These are phyloP conservation scores for Hestina assimilis DNA, from an alignment of 1,140 invertebrate genomes.

Conservation along the genomic window DNA sequence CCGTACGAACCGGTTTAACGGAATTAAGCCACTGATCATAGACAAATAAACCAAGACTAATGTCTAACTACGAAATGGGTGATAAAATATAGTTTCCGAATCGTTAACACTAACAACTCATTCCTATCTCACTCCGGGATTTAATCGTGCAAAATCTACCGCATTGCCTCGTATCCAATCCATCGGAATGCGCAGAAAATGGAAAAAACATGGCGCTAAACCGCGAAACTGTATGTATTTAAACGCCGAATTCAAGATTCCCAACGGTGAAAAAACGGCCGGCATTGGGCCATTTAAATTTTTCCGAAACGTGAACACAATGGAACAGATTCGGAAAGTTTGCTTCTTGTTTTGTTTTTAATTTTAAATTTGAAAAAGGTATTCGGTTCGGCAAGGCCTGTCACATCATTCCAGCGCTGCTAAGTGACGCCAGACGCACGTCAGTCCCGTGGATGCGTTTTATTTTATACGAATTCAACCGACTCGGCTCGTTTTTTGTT, in stretches of 20 bases:
- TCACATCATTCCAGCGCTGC: constrained; percentile 76
- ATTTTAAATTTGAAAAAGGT: constrained; percentile 70
- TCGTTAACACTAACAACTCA: constrained; percentile 72
- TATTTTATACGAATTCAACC: constrained; percentile 70
- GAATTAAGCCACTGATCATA: constrained; percentile 6
- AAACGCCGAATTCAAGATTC: constrained; percentile 72
- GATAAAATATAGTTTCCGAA: constrained; percentile 30
- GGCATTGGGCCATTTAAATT: constrained; percentile 71
- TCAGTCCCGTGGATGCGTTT: constrained; percentile 65
- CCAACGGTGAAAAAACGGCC: constrained; percentile 60
- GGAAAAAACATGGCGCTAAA: constrained; percentile 77
- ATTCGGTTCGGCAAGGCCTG: constrained; percentile 72
- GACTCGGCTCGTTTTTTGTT: constrained; percentile 68
- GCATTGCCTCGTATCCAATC: constrained; percentile 52
- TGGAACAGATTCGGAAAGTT: constrained; percentile 68
- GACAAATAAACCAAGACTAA: constrained; percentile 9
- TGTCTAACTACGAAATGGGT: constrained; percentile 3
- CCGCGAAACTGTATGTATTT: constrained; percentile 76
- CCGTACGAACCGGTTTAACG: constrained; percentile 1
- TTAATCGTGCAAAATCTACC: constrained; percentile 69
- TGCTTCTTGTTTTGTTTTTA: constrained; percentile 63
- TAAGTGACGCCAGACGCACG: constrained; percentile 77
- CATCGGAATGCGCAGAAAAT: constrained; percentile 69
- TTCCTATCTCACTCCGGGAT: constrained; percentile 59
- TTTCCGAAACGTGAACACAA: constrained; percentile 77